phyloP scores from a whole-genome alignment of 2,113 vertebrate species.

The Tetraodon nigroviridis region DNA sequence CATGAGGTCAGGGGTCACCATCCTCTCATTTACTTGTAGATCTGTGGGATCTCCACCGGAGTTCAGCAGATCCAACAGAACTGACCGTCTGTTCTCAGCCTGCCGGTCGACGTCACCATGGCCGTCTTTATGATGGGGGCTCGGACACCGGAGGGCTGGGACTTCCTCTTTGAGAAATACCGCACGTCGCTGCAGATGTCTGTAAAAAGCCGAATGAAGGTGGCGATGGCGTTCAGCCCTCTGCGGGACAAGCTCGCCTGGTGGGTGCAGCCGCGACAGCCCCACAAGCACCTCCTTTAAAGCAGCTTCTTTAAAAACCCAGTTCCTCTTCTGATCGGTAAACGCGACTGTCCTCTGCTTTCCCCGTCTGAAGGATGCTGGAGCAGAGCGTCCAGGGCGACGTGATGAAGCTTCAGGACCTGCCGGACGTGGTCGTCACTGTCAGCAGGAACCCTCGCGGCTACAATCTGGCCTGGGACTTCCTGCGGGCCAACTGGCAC shows the following conservation, averaged over 20 bases:
- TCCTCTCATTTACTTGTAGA: too few relatives aligned
- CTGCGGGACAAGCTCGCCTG: slow-evolving; percentile 79
- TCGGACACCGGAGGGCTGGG: slow-evolving; percentile 80
- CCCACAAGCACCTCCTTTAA: too few relatives aligned
- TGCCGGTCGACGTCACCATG: slow-evolving; percentile 81
- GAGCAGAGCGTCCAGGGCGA: slow-evolving; percentile 81
- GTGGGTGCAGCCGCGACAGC: slow-evolving; percentile 45
- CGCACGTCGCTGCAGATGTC: slow-evolving; percentile 70
- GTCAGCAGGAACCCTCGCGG: slow-evolving; percentile 80
- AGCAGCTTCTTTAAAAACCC: too few relatives aligned
- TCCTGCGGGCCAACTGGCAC: slow-evolving; percentile 81
- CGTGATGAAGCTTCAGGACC: slow-evolving; percentile 84
- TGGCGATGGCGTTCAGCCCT: slow-evolving; percentile 71
- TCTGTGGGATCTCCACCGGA: too few relatives aligned
- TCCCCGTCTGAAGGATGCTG: slow-evolving; percentile 75
- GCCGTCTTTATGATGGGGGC: slow-evolving; percentile 82
- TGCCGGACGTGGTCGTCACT: slow-evolving; percentile 70
- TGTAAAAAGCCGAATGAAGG: slow-evolving; percentile 75
- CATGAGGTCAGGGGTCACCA: slow-evolving; percentile 72
- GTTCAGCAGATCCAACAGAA: not conserved
- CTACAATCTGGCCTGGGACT: slow-evolving; percentile 80
- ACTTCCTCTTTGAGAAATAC: slow-evolving; percentile 85
- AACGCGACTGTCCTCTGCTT: not conserved
- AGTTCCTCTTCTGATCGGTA: too few relatives aligned
- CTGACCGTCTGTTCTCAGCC: slow-evolving; percentile 58